Evolutionary conservation across 2,113 vertebrate genomes (phyloP).

Genomic region (Microcebus jonahi): DNA sequence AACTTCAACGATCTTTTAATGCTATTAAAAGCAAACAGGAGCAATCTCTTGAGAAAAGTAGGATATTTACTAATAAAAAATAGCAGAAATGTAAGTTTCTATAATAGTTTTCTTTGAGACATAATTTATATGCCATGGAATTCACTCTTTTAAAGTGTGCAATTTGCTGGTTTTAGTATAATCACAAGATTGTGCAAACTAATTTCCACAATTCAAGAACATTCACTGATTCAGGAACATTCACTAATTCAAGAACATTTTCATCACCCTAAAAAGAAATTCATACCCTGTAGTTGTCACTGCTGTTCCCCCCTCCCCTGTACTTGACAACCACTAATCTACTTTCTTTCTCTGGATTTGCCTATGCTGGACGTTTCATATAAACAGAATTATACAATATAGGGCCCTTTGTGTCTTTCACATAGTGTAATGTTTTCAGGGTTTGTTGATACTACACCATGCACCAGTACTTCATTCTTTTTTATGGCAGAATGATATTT

Average conservation of each 20-base stretch:
- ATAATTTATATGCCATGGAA: background rate
- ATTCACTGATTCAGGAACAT: background rate
- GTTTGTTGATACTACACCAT: background rate
- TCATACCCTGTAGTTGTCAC: background rate
- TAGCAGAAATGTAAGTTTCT: background rate
- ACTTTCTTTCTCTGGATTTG: background rate
- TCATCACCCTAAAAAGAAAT: background rate
- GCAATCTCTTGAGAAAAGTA: slow-evolving; percentile 22
- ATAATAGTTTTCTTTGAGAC: background rate
- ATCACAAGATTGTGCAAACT: background rate
- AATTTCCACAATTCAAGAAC: no score
- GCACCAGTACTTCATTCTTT: background rate
- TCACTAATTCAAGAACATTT: slow-evolving; percentile 2
- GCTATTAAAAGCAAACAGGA: background rate
- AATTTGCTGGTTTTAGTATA: background rate
- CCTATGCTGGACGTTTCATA: background rate
- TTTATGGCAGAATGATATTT: slow-evolving; percentile 43
- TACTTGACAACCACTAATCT: background rate
- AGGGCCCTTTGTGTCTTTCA: background rate
- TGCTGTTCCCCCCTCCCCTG: background rate
- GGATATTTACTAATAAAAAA: background rate
- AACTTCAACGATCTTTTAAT: slow-evolving; percentile 38
- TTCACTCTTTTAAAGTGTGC: background rate
- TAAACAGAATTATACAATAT: background rate
- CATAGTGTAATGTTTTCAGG: background rate